Evolutionary conservation across 2,113 vertebrate genomes (phyloP), one percentile per base, ranked within the genome.

Genomic region (Oxygymnocypris stewartii): DNA sequence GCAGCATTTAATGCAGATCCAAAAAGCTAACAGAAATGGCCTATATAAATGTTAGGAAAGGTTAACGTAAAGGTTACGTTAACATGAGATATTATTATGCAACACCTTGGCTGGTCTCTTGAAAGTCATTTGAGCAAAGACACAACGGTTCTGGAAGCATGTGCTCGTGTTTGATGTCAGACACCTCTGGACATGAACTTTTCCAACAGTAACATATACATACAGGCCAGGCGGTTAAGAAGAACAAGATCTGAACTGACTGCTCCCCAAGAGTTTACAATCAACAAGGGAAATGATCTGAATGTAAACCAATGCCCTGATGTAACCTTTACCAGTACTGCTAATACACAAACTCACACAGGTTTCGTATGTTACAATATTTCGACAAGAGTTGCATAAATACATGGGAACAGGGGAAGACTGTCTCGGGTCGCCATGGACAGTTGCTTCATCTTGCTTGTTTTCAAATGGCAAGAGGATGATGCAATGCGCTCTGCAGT

Each of bases 121-220:
- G 51, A 54, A 54, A 54, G 51, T 54, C 51, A 54, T 18, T 54
- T 54, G 51, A 18, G 51, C 16, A 31, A 54, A 54, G 80, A 71
- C 80, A 82, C 20, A 8, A 79, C 44, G 81, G 90, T 90, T 91
- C 91, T 88, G 86, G 92, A 94, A 92, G 90, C 92, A 94, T 89
- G 83, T 88, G 89, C 20, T 88, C 80, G 85, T 89, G 88, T 89
- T 89, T 91, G 88, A 79, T 88, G 88, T 91, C 92, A 89, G 91
- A 91, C 92, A 92, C 89, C 90, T 91, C 80, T 77, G 85, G 76
- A 91, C 86, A 87, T 63, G 79, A 85, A 84, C 78, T 76, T 83
- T 85, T 80, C 61, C 12, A 16, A n/a, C 73, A 51, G 57, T 79
- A 79, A 86, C 81, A 82, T 35, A 83, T 75, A 83, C 84, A 42